Conservation (phyloP, 2,113 vertebrate species). For the Lagopus leucura region DNA sequence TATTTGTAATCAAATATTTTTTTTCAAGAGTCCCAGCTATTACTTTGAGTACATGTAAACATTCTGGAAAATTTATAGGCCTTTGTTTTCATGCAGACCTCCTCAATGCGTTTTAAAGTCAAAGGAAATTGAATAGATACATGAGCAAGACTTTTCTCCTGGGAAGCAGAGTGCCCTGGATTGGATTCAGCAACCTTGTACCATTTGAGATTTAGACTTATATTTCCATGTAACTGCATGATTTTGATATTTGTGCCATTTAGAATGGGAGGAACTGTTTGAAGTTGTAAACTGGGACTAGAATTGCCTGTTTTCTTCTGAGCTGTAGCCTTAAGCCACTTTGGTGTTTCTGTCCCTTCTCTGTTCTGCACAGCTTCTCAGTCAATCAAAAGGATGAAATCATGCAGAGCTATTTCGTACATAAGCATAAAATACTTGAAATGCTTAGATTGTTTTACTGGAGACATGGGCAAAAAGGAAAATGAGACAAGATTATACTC, state of each 20-base stretch:
- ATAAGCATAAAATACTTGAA: constrained; percentile 18
- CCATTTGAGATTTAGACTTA: not conserved
- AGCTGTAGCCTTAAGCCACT: not conserved
- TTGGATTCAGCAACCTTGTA: not conserved
- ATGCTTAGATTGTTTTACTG: not conserved
- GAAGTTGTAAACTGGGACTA: not conserved
- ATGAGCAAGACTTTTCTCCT: not conserved
- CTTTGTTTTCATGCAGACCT: not conserved
- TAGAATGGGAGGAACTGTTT: not conserved
- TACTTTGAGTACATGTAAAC: not conserved
- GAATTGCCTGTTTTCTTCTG: not conserved
- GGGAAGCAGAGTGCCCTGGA: not conserved
- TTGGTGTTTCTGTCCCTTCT: not conserved
- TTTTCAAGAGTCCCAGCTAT: not conserved
- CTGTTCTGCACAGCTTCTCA: not conserved
- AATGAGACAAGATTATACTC: not conserved
- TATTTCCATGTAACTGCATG: not conserved
- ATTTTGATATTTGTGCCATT: not conserved
- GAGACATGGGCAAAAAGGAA: not conserved
- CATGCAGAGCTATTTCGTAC: not conserved
- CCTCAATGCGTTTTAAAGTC: not conserved
- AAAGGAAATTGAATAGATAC: not conserved
- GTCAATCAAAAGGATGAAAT: not conserved
- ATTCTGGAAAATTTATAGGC: not conserved
- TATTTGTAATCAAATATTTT: not conserved